Evolutionary conservation across 2,113 vertebrate genomes (phyloP).

Genomic region (Notechis scutatus): DNA sequence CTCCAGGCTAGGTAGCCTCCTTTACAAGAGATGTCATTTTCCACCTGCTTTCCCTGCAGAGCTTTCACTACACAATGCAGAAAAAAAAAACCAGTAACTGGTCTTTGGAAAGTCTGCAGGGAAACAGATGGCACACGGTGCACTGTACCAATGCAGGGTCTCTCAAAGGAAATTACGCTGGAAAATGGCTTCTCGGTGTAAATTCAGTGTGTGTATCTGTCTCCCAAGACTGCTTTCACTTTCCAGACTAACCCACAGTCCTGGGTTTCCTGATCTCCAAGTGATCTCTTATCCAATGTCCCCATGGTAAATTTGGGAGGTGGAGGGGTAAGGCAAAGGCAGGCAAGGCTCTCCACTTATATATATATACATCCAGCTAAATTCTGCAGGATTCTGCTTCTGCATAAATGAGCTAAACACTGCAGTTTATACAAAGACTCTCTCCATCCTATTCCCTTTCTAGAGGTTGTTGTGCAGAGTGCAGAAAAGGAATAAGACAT

Average conservation of each 20-base stretch:
- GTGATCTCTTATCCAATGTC: background rate
- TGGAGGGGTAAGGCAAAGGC: background rate
- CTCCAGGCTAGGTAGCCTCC: constrained; percentile 31
- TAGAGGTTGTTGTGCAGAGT: background rate
- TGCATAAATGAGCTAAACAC: background rate
- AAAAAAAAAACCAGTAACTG: background rate
- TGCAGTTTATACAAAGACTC: background rate
- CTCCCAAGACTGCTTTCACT: background rate
- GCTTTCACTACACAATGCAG: constrained; percentile 18
- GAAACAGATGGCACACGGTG: background rate
- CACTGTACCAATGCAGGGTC: background rate
- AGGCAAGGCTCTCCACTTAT: background rate
- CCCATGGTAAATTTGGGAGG: background rate
- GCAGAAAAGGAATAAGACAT: background rate
- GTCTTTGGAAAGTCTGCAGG: constrained; percentile 15
- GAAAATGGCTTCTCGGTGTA: background rate
- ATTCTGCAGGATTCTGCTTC: background rate
- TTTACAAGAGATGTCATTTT: constrained; percentile 54
- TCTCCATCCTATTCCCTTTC: background rate
- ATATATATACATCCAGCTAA: background rate
- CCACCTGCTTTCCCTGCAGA: constrained; percentile 41
- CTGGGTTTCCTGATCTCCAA: background rate
- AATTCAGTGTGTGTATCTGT: background rate
- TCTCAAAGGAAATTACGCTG: background rate
- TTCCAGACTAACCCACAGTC: background rate